phyloP scores from a whole-genome alignment of 2,113 vertebrate genomes.

The Cheirogaleus medius region DNA sequence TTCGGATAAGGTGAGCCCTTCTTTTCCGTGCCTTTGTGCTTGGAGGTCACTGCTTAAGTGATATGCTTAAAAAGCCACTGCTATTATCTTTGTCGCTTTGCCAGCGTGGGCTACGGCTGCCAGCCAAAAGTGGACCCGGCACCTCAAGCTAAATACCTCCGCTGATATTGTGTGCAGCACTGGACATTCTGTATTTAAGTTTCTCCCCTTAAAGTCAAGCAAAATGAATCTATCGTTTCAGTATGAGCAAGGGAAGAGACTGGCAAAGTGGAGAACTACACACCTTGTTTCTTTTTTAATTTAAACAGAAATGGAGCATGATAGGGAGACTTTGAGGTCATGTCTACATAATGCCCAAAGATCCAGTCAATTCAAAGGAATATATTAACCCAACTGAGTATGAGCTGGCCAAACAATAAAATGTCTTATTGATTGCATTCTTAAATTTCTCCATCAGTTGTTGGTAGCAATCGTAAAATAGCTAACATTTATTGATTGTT shows the following conservation, averaged over 20 bases:
- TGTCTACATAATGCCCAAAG: neutral
- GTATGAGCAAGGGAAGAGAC: neutral
- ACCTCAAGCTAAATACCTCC: neutral
- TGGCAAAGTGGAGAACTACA: neutral
- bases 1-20: constrained; percentile 73
- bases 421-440: neutral
- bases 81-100: constrained; percentile 75
- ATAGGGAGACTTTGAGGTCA: neutral
- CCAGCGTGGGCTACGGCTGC: constrained; percentile 68
- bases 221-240: neutral
- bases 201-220: neutral
- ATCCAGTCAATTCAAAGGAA: neutral
- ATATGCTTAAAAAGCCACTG: constrained; percentile 82
- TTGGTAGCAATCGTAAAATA: neutral
- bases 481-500: neutral
- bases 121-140: constrained; percentile 64
- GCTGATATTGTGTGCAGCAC: neutral
- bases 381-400: neutral
- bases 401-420: neutral
- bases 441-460: neutral
- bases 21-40: constrained; percentile 83
- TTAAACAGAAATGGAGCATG: neutral
- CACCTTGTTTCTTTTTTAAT: neutral
- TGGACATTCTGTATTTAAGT: constrained; percentile 34
- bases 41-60: constrained; percentile 72